Evolutionary conservation across 2,113 vertebrate species (phyloP).

Genomic region (Ammodytes dubius): DNA sequence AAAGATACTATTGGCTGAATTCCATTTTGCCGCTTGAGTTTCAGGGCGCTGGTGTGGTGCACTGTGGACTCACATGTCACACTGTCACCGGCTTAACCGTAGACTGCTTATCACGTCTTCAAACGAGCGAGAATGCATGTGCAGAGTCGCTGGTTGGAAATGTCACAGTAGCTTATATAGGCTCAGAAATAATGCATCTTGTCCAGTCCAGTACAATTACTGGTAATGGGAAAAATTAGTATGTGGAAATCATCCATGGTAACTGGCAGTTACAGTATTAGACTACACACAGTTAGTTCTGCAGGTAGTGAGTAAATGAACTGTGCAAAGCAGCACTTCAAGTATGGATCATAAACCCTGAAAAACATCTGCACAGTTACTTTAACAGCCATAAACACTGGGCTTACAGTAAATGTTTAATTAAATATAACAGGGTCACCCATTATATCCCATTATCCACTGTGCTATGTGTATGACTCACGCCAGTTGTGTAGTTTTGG

Average conservation of each 20-base stretch:
- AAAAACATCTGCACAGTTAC: background rate
- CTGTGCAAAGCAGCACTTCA: background rate
- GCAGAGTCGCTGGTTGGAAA: background rate
- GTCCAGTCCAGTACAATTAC: background rate
- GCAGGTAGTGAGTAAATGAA: background rate
- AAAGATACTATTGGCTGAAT: background rate
- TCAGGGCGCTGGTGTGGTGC: background rate
- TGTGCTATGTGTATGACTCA: background rate
- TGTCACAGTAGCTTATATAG: background rate
- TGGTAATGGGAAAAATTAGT: background rate
- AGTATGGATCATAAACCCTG: background rate
- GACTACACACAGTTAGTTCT: background rate
- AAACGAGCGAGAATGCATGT: background rate
- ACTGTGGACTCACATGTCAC: background rate
- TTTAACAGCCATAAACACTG: background rate
- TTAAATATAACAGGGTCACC: background rate
- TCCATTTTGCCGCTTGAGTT: background rate
- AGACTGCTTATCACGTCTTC: background rate
- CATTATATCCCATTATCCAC: background rate
- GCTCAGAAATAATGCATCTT: background rate
- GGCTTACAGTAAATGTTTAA: background rate
- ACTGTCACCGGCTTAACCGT: too few relatives aligned
- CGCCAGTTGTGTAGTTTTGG: conserved; percentile 5
- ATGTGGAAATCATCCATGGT: background rate
- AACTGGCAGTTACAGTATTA: background rate